Conservation (phyloP, 1,140 invertebrate genomes). For the Nasonia giraulti region DNA sequence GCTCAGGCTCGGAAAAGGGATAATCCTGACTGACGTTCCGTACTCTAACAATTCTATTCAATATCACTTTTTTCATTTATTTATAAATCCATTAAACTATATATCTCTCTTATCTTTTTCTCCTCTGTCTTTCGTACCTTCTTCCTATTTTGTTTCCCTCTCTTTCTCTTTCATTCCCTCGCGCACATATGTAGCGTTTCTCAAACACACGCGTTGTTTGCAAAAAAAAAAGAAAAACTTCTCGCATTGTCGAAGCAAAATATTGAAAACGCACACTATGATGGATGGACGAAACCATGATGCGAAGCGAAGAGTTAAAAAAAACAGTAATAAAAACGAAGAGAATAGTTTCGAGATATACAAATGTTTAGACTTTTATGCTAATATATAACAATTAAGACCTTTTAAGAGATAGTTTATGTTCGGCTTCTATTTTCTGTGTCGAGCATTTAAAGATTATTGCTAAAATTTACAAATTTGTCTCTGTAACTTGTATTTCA, state of each 20-base stretch:
- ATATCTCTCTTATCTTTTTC: neutral
- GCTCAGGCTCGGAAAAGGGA: conserved; percentile 43
- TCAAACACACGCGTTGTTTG: neutral
- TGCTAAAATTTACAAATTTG: conserved; percentile 44
- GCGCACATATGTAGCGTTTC: neutral
- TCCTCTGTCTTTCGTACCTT: neutral
- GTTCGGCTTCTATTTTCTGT: conserved; percentile 18
- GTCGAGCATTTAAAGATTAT: conserved; percentile 39
- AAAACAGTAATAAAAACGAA: conserved; percentile 20
- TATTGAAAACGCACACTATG: conserved; percentile 28
- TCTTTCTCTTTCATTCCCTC: neutral
- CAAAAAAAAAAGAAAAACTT: conserved; percentile 22
- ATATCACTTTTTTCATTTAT: conserved; percentile 48
- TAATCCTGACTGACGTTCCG: conserved; percentile 50
- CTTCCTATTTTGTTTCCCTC: neutral
- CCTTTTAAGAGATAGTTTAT: conserved; percentile 35
- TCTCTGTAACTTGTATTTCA: conserved; percentile 4
- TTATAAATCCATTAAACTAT: conserved; percentile 22
- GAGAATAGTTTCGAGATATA: conserved; percentile 5
- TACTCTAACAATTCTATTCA: conserved; percentile 42
- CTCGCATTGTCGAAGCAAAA: conserved; percentile 38
- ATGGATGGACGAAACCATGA: conserved; percentile 14
- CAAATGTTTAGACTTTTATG: conserved; percentile 23
- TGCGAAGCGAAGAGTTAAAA: conserved; percentile 26
- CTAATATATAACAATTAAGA: conserved; percentile 37